Evolutionary conservation across 2,797 vertebrate species (phyloP), one percentile per base, ranked within the genome.

Genomic region (Gambusia yucatana): DNA sequence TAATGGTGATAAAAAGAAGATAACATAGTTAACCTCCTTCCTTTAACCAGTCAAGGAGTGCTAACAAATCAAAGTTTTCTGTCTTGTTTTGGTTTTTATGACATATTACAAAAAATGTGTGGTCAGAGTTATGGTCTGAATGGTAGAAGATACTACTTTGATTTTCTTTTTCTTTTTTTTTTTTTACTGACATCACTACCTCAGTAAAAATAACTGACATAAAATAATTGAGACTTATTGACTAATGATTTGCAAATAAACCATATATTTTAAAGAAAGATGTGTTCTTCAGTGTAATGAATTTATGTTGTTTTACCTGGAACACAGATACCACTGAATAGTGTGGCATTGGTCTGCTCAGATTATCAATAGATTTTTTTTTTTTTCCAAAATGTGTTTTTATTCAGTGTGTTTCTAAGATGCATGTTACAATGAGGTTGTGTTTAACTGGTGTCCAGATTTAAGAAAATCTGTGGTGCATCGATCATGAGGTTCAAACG

Each of bases 381-480:
- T 39, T 59, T 59, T 59, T 30, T 55, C 20, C 52, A 8, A 25
- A 52, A 52, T 52, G 25, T 47, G 33, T 74, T 44, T 63, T 77
- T 82, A 44, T 75, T 74, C 6, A 71, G 46, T 28, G 14, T 47
- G 17, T 47, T 47, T 47, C 46, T 7, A 22, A 50, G 20, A 17
- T 28, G 59, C 44, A 80, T 44, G 90, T 86, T 82, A 85, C 73
- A 81, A 77, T 80, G 78, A 93, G 91, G 94, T 94, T 82, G 81
- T 85, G 84, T 89, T 89, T 91, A 89, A 94, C 89, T 92, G 82
- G 67, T 69, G 81, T 74, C 73, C 61, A 77, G 82, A 80, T 82
- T 81, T 81, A 88, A 79, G 69, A 73, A 78, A 85, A 77, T 73
- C 57, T 79, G 63, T 77, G 74, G 69, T 57, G 61, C 39, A 36